These are phyloP conservation scores for Dynastes grantii DNA, from an alignment of 2,888 invertebrate genomes.

Conservation along the genomic window DNA sequence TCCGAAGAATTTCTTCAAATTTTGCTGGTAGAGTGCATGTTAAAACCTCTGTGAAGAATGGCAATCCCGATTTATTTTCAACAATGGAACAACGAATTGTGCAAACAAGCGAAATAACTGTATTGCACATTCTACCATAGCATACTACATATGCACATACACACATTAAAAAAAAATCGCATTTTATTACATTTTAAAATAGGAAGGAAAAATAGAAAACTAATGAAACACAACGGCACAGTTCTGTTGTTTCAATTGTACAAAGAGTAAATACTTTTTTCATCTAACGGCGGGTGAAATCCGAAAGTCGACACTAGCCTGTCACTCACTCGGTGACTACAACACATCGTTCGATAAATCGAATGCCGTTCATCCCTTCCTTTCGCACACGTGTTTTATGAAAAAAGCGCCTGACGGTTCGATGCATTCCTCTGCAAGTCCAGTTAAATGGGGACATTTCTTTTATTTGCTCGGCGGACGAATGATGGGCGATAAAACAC, in stretches of 20 bases:
- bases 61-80: too few species aligned
- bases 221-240: not conserved
- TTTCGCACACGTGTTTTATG: conserved; percentile 31
- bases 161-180: too few species aligned
- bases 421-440: conserved; percentile 24
- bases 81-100: too few species aligned
- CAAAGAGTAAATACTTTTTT: not conserved
- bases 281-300: not conserved
- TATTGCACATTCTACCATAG: too few species aligned
- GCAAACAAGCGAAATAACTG: too few species aligned
- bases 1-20: too few species aligned
- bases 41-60: too few species aligned
- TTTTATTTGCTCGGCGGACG: conserved; percentile 10
- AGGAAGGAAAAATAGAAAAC: not conserved
- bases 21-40: too few species aligned
- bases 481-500: conserved; percentile 7
- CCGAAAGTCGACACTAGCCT: not conserved
- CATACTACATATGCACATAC: too few species aligned
- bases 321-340: conserved; percentile 1
- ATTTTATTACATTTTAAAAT: not conserved
- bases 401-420: not conserved
- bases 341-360: conserved; percentile 27
- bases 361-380: conserved; percentile 3
- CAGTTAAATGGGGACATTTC: conserved; percentile 19
- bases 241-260: not conserved